Conservation (phyloP, 2,797 vertebrate species). For the Oreonectes daqikongensis region DNA sequence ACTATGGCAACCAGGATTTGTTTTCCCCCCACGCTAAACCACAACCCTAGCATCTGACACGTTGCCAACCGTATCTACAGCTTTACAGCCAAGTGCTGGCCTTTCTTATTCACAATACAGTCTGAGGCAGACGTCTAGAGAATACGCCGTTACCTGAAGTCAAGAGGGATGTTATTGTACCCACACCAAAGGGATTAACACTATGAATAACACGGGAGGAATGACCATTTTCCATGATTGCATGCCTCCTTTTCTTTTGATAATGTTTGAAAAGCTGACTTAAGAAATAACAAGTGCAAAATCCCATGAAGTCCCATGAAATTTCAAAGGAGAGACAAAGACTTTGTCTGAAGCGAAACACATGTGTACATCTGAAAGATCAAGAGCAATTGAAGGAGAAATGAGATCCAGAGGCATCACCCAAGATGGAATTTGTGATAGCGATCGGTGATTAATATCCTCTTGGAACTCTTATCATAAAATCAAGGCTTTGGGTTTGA, state of each 20-base stretch:
- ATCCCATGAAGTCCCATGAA: conserved; percentile 8
- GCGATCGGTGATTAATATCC: background rate
- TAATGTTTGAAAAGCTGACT: conserved; percentile 30
- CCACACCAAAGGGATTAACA: background rate
- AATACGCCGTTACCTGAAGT: conserved; percentile 2
- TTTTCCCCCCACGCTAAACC: background rate
- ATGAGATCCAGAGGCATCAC: background rate
- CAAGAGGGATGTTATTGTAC: background rate
- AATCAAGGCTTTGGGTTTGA: conserved; percentile 12
- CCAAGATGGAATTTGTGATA: background rate
- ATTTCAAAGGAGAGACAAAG: conserved; percentile 30
- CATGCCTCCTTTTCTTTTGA: conserved; percentile 25
- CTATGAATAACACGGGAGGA: conserved; percentile 5
- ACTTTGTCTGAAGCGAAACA: conserved; percentile 54
- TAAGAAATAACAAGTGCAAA: conserved; percentile 30
- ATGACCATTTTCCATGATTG: conserved; percentile 10
- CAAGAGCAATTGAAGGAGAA: background rate
- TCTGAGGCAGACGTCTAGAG: background rate
- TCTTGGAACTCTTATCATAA: conserved; percentile 13
- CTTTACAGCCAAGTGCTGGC: background rate
- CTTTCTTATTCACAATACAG: background rate
- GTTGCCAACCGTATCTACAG: background rate
- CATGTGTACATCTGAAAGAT: conserved; percentile 11
- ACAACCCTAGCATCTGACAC: background rate
- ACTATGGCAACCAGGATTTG: background rate